Base-by-base conservation (phyloP, 2,113 vertebrate species). In the Carassius carassius region DNA sequence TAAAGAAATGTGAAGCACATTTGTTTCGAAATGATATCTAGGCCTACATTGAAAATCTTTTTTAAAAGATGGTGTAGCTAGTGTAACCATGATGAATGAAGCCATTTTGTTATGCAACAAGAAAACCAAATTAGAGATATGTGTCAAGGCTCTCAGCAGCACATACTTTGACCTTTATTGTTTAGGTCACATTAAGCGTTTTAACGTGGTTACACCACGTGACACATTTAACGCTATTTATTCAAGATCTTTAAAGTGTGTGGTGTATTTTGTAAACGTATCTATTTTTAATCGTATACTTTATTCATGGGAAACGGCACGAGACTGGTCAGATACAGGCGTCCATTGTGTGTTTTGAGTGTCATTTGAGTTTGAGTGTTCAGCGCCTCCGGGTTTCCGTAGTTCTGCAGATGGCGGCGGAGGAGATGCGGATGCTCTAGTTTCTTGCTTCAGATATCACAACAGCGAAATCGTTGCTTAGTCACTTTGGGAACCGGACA, bases 381-480 rank as follows among this genome's bases (percentile, higher is more conserved):
- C 41, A 9, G 7, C 37, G 4, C n/a, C 70, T 83, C 35, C 5
- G 17, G 70, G 37, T 19, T 76, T 49, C 82, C 82, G 82, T 83
- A 83, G 37, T 80, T 35, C 16, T 47, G 25, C 37, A 80, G 78
- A 80, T 63, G 37, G 78, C 37, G 77, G 17, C 44, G 37, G 8
- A 44, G 4, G 58, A 79, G 35, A 63, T 19, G 21, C 77, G 35
- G 56, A 65, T 47, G 32, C 14, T 5, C 4, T 63, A 80, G 77
- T 0, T 62, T 41, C 41, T 25, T 6, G 16, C n/a, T 25, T 23
- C 4, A 19, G n/a, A 29, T 65, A 65, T 65, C 4, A 19, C 5
- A 44, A 14, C 21, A 11, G 13, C 54, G 29, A 60, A 12, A 1
- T 11, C 19, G 37, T 25, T 47, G 58, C 21, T 19, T 47, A 29